Evolutionary conservation across 2,888 invertebrate species (phyloP), one percentile per base, ranked within the genome.

Genomic region (Lucinisca nassula): DNA sequence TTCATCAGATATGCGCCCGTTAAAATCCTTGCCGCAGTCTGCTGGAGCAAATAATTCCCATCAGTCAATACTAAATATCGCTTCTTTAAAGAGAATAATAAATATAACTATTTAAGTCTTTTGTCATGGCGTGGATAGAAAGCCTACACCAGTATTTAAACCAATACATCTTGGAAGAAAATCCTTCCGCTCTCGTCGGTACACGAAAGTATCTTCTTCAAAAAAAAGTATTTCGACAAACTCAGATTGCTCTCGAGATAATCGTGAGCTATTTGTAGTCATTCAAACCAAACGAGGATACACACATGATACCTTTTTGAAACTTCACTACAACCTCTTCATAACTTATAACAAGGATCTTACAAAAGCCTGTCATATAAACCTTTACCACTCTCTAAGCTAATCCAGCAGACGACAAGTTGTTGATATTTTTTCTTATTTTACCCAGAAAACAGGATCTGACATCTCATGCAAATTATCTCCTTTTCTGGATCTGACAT

Each of bases 31-130:
- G 67, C n/a, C 67, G 67, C 67, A 32, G 35, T 67, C 67, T 67
- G 67, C 67, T 67, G 35, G 35, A 67, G 67, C 67, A 67, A 24
- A 67, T 67, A 67, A 67, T 67, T 35, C 67, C 35, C 67, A 32
- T 67, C n/a, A 14, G 10, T 67, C 35, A 35, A 35, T 10, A 30
- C 3, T 30, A 67, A 67, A 21, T 21, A 45, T 67, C 4, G 55
- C 14, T 67, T 35, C 67, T 67, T 67, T 67, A 67, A 67, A 67
- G 67, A 67, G 67, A 67, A 67, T 67, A 67, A 67, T 67, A 67
- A n/a, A 67, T 67, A 67, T 35, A 67, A 35, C 67, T 30, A 67
- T 67, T 67, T 67, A 67, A 67, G 35, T 35, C 67, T 67, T 67
- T 67, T 67, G 67, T 67, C 67, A 67, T 6, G 21, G 21, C 6